Percentiles rank a stretch among this genome's conserved stretches.
These are phyloP conservation scores for Drosophila cracens DNA, from an alignment of 2,888 invertebrate species.

Conservation along the genomic window DNA sequence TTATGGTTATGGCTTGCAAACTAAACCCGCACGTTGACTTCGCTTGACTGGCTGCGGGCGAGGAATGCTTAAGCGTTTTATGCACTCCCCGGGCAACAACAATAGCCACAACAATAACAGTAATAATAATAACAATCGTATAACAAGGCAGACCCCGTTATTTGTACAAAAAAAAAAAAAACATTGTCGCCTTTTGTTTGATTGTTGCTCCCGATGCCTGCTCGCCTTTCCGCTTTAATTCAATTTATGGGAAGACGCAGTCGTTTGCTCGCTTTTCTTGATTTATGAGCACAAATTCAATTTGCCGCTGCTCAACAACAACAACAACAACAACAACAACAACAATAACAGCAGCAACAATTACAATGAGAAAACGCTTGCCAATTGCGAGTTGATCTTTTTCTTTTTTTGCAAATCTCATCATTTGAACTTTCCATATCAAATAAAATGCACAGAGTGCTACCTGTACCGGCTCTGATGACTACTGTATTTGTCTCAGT, in stretches of 20 bases:
- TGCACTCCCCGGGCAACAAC: constrained; percentile 25
- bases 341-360: constrained; percentile 7
- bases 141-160: constrained; percentile 32
- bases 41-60: constrained; percentile 53
- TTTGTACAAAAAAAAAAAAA: constrained; percentile 14
- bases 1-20: constrained; percentile 34
- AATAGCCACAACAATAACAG: constrained; percentile 1
- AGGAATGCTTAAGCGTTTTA: constrained; percentile 45
- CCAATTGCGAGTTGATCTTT: constrained; percentile 32
- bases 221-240: constrained; percentile 69
- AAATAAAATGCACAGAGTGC: neutral
- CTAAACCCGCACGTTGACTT: constrained; percentile 52
- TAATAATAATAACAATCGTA: constrained; percentile 10
- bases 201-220: constrained; percentile 27
- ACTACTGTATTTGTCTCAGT: neutral
- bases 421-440: constrained; percentile 7
- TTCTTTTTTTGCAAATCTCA: constrained; percentile 5
- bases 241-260: constrained; percentile 61
- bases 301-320: constrained; percentile 40
- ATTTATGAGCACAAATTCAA: constrained; percentile 60
- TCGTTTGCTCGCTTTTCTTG: constrained; percentile 48
- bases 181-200: constrained; percentile 46
- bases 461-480: neutral
- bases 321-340: constrained; percentile 7
- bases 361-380: constrained; percentile 15